A percentile compares a stretch with the other conserved stretches of the same genome.
Conservation (phyloP, 1,140 invertebrate genomes). For the Drosophila kanapiae region DNA sequence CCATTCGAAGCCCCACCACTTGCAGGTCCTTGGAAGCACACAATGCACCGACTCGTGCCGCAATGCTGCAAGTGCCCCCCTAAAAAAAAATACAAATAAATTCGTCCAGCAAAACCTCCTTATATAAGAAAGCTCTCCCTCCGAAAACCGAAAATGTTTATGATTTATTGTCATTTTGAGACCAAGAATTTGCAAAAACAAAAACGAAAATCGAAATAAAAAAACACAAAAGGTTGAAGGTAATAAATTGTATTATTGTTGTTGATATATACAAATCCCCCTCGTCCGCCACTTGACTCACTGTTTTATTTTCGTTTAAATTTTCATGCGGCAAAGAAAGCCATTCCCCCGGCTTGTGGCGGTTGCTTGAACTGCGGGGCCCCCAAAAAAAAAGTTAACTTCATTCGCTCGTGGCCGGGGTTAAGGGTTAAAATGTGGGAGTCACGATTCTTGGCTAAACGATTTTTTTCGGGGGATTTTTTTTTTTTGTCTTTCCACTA, state of each 20-base stretch:
- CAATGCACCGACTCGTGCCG: slow-evolving; percentile 50
- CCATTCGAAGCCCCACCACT: neutral
- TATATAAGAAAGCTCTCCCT: slow-evolving; percentile 53
- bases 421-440: slow-evolving; percentile 85
- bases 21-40: slow-evolving; percentile 20
- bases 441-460: slow-evolving; percentile 80
- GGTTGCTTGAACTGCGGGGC: slow-evolving; percentile 28
- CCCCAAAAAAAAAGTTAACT: slow-evolving; percentile 63
- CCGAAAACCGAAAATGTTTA: slow-evolving; percentile 55
- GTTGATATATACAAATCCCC: slow-evolving; percentile 57
- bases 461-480: slow-evolving; percentile 44
- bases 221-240: slow-evolving; percentile 52
- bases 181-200: slow-evolving; percentile 76
- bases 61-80: slow-evolving; percentile 38
- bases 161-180: slow-evolving; percentile 85
- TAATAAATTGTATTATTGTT: slow-evolving; percentile 84
- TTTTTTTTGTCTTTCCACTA: slow-evolving; percentile 53
- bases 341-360: slow-evolving; percentile 51
- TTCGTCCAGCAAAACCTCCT: slow-evolving; percentile 9
- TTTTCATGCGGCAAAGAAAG: slow-evolving; percentile 58
- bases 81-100: slow-evolving; percentile 2
- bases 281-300: slow-evolving; percentile 16
- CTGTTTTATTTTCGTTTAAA: slow-evolving; percentile 49
- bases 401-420: slow-evolving; percentile 80
- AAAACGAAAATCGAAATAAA: slow-evolving; percentile 2